Conservation (phyloP, 1,140 invertebrate species). For the Mercenaria mercenaria region DNA sequence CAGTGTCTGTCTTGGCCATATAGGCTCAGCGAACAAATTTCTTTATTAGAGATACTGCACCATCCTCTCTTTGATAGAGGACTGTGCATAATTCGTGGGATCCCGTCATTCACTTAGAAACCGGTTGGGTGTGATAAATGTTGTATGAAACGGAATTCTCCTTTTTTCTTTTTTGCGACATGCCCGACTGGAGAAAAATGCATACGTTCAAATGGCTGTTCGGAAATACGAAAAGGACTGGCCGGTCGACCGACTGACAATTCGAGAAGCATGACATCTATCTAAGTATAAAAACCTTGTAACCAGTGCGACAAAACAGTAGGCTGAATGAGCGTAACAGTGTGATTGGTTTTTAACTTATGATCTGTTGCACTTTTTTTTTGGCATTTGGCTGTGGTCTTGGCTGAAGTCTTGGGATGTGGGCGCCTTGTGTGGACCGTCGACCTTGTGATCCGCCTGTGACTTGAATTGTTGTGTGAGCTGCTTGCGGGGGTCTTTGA, state of each 20-base stretch:
- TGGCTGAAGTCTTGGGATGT: too few relatives aligned
- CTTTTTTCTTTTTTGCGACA: conserved; percentile 37
- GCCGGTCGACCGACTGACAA: not conserved
- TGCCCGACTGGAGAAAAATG: conserved; percentile 47
- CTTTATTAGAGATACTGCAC: not conserved
- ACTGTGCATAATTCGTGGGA: not conserved
- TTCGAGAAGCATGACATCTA: not conserved
- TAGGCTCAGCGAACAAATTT: not conserved
- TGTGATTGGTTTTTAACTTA: not conserved
- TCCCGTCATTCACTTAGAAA: conserved; percentile 31
- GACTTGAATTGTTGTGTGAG: too few relatives aligned
- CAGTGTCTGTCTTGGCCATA: conserved; percentile 54
- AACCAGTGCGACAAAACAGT: not conserved
- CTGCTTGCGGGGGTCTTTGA: too few relatives aligned
- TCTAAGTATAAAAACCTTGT: not conserved
- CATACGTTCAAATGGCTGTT: conserved; percentile 6
- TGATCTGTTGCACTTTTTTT: not conserved
- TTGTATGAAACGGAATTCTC: conserved; percentile 63
- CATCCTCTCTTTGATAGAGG: conserved; percentile 6
- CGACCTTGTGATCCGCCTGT: too few relatives aligned
- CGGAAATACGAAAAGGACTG: conserved; percentile 19
- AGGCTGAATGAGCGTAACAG: not conserved
- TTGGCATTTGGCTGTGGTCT: not conserved
- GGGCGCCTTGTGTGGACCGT: too few relatives aligned
- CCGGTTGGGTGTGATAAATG: conserved; percentile 53